A percentile compares a stretch with the other conserved stretches of the same genome.
These are phyloP conservation scores for Dolomedes plantarius DNA, from an alignment of 2,888 invertebrate species.

Conservation along the genomic window DNA sequence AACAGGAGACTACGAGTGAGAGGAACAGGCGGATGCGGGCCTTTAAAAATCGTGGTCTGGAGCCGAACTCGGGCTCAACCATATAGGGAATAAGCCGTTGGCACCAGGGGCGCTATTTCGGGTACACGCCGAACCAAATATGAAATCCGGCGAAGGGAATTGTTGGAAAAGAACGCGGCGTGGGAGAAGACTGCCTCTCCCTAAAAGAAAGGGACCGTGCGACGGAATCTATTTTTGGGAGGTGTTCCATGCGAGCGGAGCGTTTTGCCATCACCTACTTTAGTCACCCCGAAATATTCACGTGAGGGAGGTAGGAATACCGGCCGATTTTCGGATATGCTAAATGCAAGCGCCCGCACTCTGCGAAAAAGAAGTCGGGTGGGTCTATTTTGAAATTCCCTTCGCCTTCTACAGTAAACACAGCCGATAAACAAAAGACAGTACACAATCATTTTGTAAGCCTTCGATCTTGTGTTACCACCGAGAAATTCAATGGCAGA, in stretches of 20 bases:
- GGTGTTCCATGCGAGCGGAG: slow-evolving; percentile 26
- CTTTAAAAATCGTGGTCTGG: slow-evolving; percentile 38
- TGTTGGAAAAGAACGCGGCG: slow-evolving; percentile 11
- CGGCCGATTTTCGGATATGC: slow-evolving; percentile 19
- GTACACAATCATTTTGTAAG: neutral
- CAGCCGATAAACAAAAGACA: neutral
- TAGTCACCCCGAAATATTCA: slow-evolving; percentile 35
- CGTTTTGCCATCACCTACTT: slow-evolving; percentile 38
- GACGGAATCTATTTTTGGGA: slow-evolving; percentile 33
- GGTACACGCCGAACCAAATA: slow-evolving; percentile 54
- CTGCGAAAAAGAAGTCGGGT: neutral
- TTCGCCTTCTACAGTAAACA: neutral
- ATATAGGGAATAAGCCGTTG: slow-evolving; percentile 64
- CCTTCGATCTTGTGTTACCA: neutral
- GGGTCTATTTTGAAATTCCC: neutral
- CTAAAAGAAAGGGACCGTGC: slow-evolving; percentile 26
- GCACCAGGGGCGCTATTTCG: slow-evolving; percentile 59
- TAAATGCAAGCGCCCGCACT: neutral
- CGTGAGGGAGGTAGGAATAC: slow-evolving; percentile 22
- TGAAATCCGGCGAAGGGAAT: slow-evolving; percentile 38
- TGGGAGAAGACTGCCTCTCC: slow-evolving; percentile 27
- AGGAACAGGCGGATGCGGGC: neutral
- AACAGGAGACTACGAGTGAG: slow-evolving; percentile 33
- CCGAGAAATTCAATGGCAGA: too few relatives aligned
- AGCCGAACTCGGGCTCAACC: slow-evolving; percentile 32